Evolutionary conservation across 2,113 vertebrate genomes (phyloP), one percentile per base, ranked within the genome.

Genomic region (Stomatorhinus ivindoensis): DNA sequence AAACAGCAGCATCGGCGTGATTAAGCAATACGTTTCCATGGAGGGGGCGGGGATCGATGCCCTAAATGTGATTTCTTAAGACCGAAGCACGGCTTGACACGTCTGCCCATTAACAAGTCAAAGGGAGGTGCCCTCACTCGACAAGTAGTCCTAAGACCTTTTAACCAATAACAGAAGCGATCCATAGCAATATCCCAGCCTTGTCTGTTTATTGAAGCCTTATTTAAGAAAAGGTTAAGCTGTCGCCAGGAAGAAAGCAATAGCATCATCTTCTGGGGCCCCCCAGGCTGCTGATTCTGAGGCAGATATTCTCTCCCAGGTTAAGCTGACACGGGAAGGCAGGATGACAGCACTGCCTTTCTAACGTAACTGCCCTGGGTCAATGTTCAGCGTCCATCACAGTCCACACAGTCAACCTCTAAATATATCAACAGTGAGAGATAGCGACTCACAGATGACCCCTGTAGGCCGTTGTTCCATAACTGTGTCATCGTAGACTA

Each of bases 21-120:
- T 83, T 86, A 90, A 90, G 88, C 89, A 90, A 88, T 58, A 87
- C 83, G 50, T 86, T 87, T 53, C 85, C 24, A 50, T 35, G 86
- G 15, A 8, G 88, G 17, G 65, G 65, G 73, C 51, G 86, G 65
- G 87, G 86, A 87, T 90, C 85, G 11, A 89, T 89, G 85, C 19
- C 17, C 65, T 35, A 58, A 80, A 90, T 89, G 65, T 88, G 55
- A 84, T 85, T 89, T 58, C 88, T 89, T 90, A 89, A 90, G 88
- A 84, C 61, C 19, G 27, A 85, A 86, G 42, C 80, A 76, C 31
- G 50, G 82, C 50, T 69, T 73, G 87, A 91, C 83, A 90, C 73
- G 61, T 90, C 47, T 73, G 48, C 89, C 90, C 88, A 87, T 91
- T 91, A 90, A 76, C 21, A 13, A 87, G 89, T 90, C 89, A 91